A percentile compares a stretch with the other conserved stretches of the same genome.
Evolutionary conservation across 1,140 invertebrate genomes (phyloP).

Genomic region (Drosophila oshimai): DNA sequence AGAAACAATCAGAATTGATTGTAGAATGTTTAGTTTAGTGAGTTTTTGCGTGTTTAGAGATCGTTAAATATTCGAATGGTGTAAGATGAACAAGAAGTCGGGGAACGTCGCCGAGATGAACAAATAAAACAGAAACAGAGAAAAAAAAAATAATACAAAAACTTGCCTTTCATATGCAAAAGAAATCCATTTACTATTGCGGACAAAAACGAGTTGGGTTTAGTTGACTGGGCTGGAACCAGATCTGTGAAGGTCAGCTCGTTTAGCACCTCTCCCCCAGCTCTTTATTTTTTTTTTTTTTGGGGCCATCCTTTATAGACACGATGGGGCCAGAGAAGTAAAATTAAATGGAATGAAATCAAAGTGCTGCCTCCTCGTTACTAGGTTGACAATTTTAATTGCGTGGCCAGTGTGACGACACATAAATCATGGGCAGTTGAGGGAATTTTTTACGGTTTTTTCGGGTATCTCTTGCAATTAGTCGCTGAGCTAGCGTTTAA

Average conservation of each 20-base stretch:
- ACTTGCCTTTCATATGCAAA: conserved; percentile 71
- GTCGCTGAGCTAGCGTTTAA: conserved; percentile 43
- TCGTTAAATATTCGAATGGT: conserved; percentile 43
- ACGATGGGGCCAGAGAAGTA: conserved; percentile 13
- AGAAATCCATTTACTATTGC: conserved; percentile 43
- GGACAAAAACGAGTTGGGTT: conserved; percentile 50
- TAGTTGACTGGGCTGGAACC: conserved; percentile 43
- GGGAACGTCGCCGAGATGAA: conserved; percentile 9
- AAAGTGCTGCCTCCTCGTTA: conserved; percentile 7
- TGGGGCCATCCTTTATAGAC: conserved; percentile 15
- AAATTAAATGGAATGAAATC: conserved; percentile 9
- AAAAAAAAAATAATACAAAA: conserved; percentile 40
- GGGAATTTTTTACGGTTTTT: conserved; percentile 24
- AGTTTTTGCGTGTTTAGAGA: conserved; percentile 13
- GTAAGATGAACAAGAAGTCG: conserved; percentile 29
- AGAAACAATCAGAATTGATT: conserved; percentile 43
- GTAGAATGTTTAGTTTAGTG: conserved; percentile 49
- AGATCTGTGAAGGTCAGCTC: conserved; percentile 71
- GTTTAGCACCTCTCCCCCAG: conserved; percentile 44
- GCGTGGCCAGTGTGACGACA: conserved; percentile 44
- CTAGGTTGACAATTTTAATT: conserved; percentile 47
- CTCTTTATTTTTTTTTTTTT: too few species aligned
- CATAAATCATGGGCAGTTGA: conserved; percentile 43
- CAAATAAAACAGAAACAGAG: conserved; percentile 17
- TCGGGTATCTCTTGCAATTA: conserved; percentile 50